These are phyloP conservation scores for Danionella dracula DNA, from an alignment of 2,797 vertebrate species.

Conservation along the genomic window DNA sequence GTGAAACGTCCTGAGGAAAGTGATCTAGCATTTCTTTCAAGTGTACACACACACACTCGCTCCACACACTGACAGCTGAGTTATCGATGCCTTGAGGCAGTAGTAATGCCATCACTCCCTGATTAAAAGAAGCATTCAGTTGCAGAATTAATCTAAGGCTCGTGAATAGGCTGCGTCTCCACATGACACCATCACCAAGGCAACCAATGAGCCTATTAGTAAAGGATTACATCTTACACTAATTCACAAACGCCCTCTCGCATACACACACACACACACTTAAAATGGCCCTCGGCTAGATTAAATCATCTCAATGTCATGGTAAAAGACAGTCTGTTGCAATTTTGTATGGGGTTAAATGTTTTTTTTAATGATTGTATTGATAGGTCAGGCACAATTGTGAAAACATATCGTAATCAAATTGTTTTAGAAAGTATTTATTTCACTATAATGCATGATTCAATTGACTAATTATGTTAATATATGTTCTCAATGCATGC, in stretches of 20 bases:
- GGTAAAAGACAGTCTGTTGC: slow-evolving; percentile 47
- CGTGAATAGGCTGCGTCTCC: slow-evolving; percentile 23
- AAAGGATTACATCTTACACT: slow-evolving; percentile 67
- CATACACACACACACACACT: slow-evolving; percentile 45
- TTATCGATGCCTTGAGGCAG: not conserved
- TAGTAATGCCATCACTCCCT: not conserved
- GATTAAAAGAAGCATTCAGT: slow-evolving; percentile 14
- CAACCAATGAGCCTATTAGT: slow-evolving; percentile 68
- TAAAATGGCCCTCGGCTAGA: slow-evolving; percentile 63
- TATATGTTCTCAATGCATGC: no score
- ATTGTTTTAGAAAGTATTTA: no score
- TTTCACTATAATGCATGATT: no score
- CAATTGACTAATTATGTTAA: no score
- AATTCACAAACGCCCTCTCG: slow-evolving; percentile 51
- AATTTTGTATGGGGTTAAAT: not conserved
- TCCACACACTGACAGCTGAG: not conserved
- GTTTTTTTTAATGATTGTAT: not conserved
- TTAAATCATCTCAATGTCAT: slow-evolving; percentile 69
- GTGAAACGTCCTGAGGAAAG: slow-evolving; percentile 36
- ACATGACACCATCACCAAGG: slow-evolving; percentile 45
- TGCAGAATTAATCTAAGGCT: slow-evolving; percentile 36
- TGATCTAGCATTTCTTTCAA: slow-evolving; percentile 55
- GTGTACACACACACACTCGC: not conserved
- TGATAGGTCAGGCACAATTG: not conserved
- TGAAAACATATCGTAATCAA: not conserved